These are phyloP conservation scores for Drosophila falleni DNA, from an alignment of 2,888 invertebrate genomes.

Conservation along the genomic window DNA sequence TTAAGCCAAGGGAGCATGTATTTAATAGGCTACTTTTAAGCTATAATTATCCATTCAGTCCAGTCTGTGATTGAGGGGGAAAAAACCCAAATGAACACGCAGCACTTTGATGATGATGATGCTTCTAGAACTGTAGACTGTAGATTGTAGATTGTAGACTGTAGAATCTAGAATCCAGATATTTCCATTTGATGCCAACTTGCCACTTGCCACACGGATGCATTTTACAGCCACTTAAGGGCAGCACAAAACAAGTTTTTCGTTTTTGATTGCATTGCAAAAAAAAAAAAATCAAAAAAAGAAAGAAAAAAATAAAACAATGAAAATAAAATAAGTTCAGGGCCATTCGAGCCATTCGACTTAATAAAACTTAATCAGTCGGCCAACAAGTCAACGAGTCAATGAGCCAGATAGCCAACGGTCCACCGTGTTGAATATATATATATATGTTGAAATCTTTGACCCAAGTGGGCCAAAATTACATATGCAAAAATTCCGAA, in stretches of 20 bases:
- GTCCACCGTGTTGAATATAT: slow-evolving; percentile 16
- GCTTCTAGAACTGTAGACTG: slow-evolving; percentile 26
- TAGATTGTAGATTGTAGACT: not conserved
- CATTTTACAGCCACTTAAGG: slow-evolving; percentile 9
- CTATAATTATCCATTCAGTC: slow-evolving; percentile 46
- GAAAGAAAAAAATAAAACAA: not conserved
- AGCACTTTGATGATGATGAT: not conserved
- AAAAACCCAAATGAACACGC: slow-evolving; percentile 30
- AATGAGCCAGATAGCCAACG: slow-evolving; percentile 16
- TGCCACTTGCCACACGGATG: slow-evolving; percentile 29
- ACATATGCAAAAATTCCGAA: slow-evolving; percentile 63
- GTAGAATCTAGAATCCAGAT: slow-evolving; percentile 9
- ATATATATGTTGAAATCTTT: slow-evolving; percentile 58
- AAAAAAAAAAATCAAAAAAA: slow-evolving; percentile 12
- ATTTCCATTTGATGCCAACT: slow-evolving; percentile 32
- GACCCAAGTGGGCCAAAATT: slow-evolving; percentile 62
- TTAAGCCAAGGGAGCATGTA: not conserved
- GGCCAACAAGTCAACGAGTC: slow-evolving; percentile 24
- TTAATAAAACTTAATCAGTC: slow-evolving; percentile 47
- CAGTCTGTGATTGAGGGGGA: slow-evolving; percentile 13
- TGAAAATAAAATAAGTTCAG: slow-evolving; percentile 64
- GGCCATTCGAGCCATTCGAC: slow-evolving; percentile 58
- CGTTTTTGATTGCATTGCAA: slow-evolving; percentile 41
- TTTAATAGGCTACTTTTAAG: slow-evolving; percentile 19
- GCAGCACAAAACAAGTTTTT: slow-evolving; percentile 63